Evolutionary conservation across 2,113 vertebrate species (phyloP).

Genomic region (Corydoras sp.): DNA sequence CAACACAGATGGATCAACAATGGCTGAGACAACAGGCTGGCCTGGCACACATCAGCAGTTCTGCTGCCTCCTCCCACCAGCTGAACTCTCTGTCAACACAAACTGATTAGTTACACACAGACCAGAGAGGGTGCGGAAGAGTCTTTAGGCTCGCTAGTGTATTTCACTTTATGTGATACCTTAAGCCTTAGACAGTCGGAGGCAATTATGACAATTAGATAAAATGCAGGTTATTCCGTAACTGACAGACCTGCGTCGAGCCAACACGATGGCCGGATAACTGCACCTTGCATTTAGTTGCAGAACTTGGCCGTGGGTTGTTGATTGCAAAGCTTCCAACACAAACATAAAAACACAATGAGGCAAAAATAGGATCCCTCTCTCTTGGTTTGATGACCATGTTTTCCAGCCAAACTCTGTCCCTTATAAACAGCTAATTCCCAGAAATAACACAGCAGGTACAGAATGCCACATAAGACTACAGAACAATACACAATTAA

Average conservation of each 20-base stretch:
- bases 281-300: not conserved
- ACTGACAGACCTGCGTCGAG: too few relatives aligned
- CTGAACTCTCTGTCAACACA: constrained; percentile 45
- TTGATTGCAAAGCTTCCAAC: constrained; percentile 15
- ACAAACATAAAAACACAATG: constrained; percentile 19
- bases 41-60: constrained; percentile 56
- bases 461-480: too few relatives aligned
- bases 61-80: constrained; percentile 41
- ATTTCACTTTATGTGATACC: not conserved
- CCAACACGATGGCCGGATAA: not conserved
- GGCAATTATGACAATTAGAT: too few relatives aligned
- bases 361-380: constrained; percentile 19
- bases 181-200: too few relatives aligned
- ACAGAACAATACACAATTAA: too few relatives aligned
- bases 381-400: not conserved
- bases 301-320: constrained; percentile 1
- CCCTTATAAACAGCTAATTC: constrained; percentile 1
- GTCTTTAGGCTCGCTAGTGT: not conserved
- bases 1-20: constrained; percentile 41
- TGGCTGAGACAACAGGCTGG: constrained; percentile 33
- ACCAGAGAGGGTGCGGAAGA: not conserved
- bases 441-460: not conserved
- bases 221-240: too few relatives aligned
- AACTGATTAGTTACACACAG: constrained; percentile 32
- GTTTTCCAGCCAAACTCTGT: not conserved